Base-by-base conservation (phyloP, 1,140 invertebrate species). In the Diorhabda elongata region DNA sequence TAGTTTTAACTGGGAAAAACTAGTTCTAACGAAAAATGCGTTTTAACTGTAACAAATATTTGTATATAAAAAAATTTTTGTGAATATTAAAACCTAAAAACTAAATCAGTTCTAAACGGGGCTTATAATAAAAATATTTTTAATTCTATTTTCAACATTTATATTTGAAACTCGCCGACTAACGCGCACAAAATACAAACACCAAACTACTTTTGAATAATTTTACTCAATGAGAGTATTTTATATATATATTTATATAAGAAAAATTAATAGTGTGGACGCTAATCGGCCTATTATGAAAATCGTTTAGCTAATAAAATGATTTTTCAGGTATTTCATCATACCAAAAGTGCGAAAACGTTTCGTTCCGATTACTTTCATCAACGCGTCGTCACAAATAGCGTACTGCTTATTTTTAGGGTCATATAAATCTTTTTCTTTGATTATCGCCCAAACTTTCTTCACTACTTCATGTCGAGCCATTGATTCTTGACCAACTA, bases 361-460 rank as follows among this genome's bases (percentile, higher is more conserved):
- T 79, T 95, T 94, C 0, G 92, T 90, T 41, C 93, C 94, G 79
- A 97, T 92, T 59, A 97, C 91, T 83, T 94, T 94, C 80, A 91
- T 84, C 9, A 97, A 83, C 67, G 95, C 92, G 58, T 95, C 93
- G 79, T 98, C 94, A 82, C 95, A 97, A 75, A 97, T 93, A 59
- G 94, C 94, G 78, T 89, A 97, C 80, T 96, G 94, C 81, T 94
- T 97, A 81, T 97, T 97, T 76, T 93, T 95, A 5, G 94, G 94
- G 80, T 97, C 94, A 84, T 93, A 94, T 56, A 98, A 85, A 78
- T 97, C 91, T 67, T 91, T 90, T 82, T 96, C 94, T 82, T 96
- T 97, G 74, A 97, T 95, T 73, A 97, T 92, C 26, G 88, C 87
- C 95, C 95, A 97, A 45, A 98, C 87, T 75, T 92, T 92, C 80